Percentiles rank a stretch among this genome's conserved stretches.
phyloP scores from a whole-genome alignment of 2,113 vertebrate species.

The Mionectes macconnelli region DNA sequence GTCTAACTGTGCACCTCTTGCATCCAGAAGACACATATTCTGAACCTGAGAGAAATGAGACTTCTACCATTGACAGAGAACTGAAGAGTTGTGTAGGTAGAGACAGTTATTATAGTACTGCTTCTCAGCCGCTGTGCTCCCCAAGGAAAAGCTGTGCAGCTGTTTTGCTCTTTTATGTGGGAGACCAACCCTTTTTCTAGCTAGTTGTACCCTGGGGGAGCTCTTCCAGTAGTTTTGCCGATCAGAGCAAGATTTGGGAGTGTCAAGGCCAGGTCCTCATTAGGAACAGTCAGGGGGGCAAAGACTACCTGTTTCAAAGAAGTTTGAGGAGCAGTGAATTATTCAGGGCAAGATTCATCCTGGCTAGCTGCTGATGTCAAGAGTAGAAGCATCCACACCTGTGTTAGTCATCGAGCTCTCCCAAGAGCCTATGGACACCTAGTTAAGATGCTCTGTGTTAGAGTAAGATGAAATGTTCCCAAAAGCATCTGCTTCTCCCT shows the following conservation, averaged over 20 bases:
- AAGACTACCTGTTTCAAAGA: slow-evolving; percentile 20
- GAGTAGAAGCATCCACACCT: neutral
- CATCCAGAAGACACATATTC: neutral
- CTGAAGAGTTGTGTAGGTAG: neutral
- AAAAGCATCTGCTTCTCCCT: neutral
- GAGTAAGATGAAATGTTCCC: neutral
- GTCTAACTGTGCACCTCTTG: neutral
- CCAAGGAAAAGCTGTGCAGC: neutral
- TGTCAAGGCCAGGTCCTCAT: neutral
- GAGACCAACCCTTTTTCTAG: neutral
- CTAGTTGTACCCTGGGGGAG: neutral
- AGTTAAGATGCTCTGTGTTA: neutral
- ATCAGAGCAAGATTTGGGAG: neutral
- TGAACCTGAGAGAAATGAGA: neutral
- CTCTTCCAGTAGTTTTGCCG: neutral
- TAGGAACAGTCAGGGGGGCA: neutral
- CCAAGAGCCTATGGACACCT: neutral
- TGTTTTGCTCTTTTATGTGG: slow-evolving; percentile 14
- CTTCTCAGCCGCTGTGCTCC: neutral
- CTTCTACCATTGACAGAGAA: neutral
- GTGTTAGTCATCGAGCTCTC: neutral
- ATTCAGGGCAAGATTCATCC: neutral
- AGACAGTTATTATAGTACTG: neutral
- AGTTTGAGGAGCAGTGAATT: neutral
- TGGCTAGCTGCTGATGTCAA: neutral